Conservation (phyloP, 2,113 vertebrate species). For the Ctenodactylus gundi region DNA sequence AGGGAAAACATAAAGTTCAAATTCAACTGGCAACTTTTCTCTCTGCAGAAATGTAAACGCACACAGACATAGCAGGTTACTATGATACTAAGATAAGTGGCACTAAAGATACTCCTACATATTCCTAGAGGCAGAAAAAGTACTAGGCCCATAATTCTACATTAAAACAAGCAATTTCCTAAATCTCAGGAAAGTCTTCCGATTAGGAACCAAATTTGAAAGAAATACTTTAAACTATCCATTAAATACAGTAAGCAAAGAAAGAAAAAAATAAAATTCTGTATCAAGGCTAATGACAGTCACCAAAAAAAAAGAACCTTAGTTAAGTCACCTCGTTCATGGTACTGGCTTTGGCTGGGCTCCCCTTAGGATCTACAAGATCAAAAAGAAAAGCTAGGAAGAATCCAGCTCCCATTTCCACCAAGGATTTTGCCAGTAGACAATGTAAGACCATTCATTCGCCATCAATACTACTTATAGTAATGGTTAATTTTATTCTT, state of each 20-base stretch:
- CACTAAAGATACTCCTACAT: background rate
- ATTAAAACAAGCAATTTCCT: background rate
- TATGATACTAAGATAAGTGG: background rate
- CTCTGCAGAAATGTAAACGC: background rate
- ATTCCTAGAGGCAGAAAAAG: background rate
- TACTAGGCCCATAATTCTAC: background rate
- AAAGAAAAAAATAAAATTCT: background rate
- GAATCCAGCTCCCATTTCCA: background rate
- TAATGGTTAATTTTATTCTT: conserved; percentile 8
- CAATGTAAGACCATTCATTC: background rate
- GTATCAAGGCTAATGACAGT: background rate
- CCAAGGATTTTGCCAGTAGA: background rate
- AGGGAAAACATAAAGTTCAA: conserved; percentile 56
- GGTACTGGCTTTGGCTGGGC: background rate
- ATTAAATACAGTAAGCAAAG: background rate
- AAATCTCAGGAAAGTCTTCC: background rate
- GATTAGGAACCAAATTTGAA: conserved; percentile 3
- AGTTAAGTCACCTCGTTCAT: background rate
- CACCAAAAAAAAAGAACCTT: conserved; percentile 10
- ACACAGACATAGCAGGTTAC: background rate
- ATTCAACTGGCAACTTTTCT: conserved; percentile 44
- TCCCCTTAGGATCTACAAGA: background rate
- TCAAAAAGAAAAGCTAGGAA: background rate
- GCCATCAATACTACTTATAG: background rate
- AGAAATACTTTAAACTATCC: conserved; percentile 5